phyloP scores from a whole-genome alignment of 1,140 invertebrate genomes.

The Portunus trituberculatus region DNA sequence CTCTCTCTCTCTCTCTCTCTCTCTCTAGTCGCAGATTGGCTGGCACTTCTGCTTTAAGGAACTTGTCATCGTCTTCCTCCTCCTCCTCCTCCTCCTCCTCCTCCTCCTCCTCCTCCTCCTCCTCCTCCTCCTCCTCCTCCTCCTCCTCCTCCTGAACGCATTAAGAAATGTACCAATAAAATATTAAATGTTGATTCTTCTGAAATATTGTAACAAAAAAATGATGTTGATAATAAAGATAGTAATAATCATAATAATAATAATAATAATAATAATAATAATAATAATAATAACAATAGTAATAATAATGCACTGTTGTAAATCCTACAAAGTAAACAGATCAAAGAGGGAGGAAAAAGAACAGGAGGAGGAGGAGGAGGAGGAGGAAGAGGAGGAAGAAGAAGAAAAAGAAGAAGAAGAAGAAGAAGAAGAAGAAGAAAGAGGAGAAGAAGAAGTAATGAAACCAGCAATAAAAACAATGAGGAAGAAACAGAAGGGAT shows the following conservation, averaged over 20 bases:
- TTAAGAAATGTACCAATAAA: not conserved
- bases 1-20: conserved; percentile 20
- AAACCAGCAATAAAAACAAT: not conserved
- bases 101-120: not conserved
- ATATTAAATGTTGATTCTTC: too few relatives aligned
- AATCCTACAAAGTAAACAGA: too few relatives aligned
- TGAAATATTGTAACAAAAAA: not conserved
- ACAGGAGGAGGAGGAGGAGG: too few relatives aligned
- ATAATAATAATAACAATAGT: not conserved
- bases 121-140: not conserved
- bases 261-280: not conserved
- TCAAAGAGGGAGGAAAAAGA: too few relatives aligned
- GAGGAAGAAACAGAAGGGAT: not conserved
- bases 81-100: not conserved
- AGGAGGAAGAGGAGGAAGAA: not conserved
- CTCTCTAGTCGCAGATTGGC: not conserved
- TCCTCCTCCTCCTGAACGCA: not conserved
- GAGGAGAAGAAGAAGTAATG: not conserved
- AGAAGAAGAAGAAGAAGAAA: too few relatives aligned
- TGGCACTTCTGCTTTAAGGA: not conserved
- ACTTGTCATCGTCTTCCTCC: not conserved
- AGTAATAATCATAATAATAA: not conserved
- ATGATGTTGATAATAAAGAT: not conserved
- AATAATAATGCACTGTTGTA: not conserved
- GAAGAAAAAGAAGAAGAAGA: not conserved